Base-by-base conservation (phyloP, 2,888 invertebrate species). In the Argyresthia goedartella region DNA sequence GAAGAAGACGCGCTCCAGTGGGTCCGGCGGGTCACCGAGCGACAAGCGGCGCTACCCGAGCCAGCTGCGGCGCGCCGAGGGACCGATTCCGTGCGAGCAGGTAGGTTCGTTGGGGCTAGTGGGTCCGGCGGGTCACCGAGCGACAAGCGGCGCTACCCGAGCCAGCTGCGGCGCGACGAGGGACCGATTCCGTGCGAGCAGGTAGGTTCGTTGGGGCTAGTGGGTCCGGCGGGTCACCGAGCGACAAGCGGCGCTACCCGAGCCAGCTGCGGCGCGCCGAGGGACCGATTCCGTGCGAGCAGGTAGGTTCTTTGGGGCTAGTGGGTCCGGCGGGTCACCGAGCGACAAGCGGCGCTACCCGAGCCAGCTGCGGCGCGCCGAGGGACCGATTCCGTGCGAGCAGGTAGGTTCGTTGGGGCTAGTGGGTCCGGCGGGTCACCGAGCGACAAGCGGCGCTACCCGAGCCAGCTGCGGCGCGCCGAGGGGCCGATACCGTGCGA, bases 11-110 rank as follows among this genome's bases (percentile, higher is more conserved):
- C 25, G 25, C 25, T 25, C 25, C 25, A n/a, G n/a, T n/a, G 25
- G 6, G 25, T 10, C 36, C 36, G n/a, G 4, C 39, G 39, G 25
- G 25, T 25, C 25, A 6, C 25, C 25, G 25, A 6, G 25, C 25
- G 39, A 8, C 39, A 3, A 8, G 39, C 9, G n/a, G 6, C 25
- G 25, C 3, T 44, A 50, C 16, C 53, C 55, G 1, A 59, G 57
- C 15, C 49, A 57, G 1, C 39, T 56, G 39, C 9, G 39, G 2
- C 39, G 39, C 39, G 39, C 39, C 4, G 39, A 39, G 39, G n/a
- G 39, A 39, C 78, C 79, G 0, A 71, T 81, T 53, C 66, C 77
- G 0, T 82, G 81, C 52, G 81, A 82, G 57, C 81, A 82, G 75
- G 81, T 78, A 3, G 51, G 53, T 7, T 45, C n/a, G n/a, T n/a